Evolutionary conservation across 2,888 invertebrate genomes (phyloP), one percentile per base, ranked within the genome.

Genomic region (Pristionchus mayeri): DNA sequence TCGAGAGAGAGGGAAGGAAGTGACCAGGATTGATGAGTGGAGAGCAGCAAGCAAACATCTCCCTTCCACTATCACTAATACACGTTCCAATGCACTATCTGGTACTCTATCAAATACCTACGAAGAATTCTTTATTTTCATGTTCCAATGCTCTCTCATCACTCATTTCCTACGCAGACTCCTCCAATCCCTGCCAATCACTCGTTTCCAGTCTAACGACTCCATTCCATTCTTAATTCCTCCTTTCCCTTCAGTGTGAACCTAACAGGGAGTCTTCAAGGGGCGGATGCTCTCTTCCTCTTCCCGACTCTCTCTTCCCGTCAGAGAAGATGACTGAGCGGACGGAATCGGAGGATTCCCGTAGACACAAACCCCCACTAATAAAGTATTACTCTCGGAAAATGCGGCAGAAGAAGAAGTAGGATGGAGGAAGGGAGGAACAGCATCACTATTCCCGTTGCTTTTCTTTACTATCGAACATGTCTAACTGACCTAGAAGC

Each of bases 211-310:
- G 60, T 57, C 57, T n/a, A n/a, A 11, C 63, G 18, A 34, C 34
- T 27, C 57, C 27, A 11, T 2, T 63, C 34, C 63, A 34, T 63
- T 63, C 63, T 63, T 18, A 30, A 30, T 63, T 63, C n/a, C 30
- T 37, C 63, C 63, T 27, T 60, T n/a, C n/a, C 30, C 60, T 44
- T 44, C 44, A 44, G 57, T 7, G n/a, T 21, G n/a, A 71, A 9
- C 71, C 71, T 71, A 71, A 71, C 71, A 24, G 44, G 44, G 71
- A 18, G 71, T 34, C 71, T 71, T 71, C 40, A 44, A 71, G 40
- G 13, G 40, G 18, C 34, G 63, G 24, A 3, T 3, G 34, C 34
- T 18, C 63, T 37, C 34, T 40, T 44, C 71, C 37, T 40, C 71
- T 24, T 40, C 6, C 24, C 3, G 24, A n/a, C 44, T 71, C 71